phyloP scores from a whole-genome alignment of 2,797 vertebrate genomes.

The Danio kyathit region DNA sequence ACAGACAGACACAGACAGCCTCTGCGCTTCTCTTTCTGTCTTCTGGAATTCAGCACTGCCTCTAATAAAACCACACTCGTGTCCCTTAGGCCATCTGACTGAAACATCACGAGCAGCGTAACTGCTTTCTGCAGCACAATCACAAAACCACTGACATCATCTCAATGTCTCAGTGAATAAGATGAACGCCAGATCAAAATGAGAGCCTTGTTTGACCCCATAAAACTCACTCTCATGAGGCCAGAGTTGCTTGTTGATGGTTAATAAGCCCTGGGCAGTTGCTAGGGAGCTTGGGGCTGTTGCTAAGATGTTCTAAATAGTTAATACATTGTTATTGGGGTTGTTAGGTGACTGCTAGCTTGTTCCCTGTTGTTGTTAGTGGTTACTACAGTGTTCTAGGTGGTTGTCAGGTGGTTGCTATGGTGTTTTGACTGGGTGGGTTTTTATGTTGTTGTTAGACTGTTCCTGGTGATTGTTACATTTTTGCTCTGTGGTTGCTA shows the following conservation, averaged over 20 bases:
- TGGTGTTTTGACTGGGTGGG: no score
- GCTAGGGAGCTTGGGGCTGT: no score
- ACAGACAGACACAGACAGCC: not conserved
- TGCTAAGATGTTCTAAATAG: no score
- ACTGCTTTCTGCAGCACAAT: not conserved
- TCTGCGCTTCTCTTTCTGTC: not conserved
- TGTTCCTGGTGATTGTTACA: no score
- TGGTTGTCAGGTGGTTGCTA: no score
- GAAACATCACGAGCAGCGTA: not conserved
- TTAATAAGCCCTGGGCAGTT: no score
- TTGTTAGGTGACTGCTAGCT: no score
- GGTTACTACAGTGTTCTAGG: no score
- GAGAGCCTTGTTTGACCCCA: not conserved
- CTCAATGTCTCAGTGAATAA: not conserved
- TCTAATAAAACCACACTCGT: not conserved
- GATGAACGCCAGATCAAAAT: not conserved
- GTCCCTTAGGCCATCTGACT: not conserved
- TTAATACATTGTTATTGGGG: no score
- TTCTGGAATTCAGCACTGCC: not conserved
- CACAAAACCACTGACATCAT: not conserved
- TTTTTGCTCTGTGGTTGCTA: not conserved
- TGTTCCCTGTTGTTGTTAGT: no score
- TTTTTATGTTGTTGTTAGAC: no score
- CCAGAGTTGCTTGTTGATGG: not conserved
- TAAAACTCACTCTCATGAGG: not conserved